Conservation (phyloP, 2,888 invertebrate species). For the Saturnia pavonia region DNA sequence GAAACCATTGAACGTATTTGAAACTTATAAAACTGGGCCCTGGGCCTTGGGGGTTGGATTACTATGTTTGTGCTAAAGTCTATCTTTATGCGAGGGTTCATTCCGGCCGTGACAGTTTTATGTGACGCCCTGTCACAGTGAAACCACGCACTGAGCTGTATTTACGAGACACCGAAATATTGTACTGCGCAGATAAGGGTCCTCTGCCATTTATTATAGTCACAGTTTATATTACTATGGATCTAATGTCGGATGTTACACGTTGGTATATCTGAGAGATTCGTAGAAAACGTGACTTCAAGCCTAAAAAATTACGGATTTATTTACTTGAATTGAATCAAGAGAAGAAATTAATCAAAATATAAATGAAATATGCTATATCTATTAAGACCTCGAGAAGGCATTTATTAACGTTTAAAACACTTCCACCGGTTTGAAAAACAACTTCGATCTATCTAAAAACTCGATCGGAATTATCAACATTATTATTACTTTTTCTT, state of each 20-base stretch:
- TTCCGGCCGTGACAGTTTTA: slow-evolving; percentile 16
- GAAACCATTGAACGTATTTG: background rate
- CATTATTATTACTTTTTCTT: too few species aligned
- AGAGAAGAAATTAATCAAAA: background rate
- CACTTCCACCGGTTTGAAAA: background rate
- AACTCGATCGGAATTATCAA: background rate
- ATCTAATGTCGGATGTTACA: background rate
- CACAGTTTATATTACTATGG: slow-evolving; percentile 9
- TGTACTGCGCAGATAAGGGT: slow-evolving; percentile 3
- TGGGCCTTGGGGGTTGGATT: background rate
- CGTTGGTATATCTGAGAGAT: background rate
- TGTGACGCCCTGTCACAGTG: slow-evolving; percentile 2
- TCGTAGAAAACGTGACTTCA: background rate
- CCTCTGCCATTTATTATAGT: slow-evolving; percentile 5
- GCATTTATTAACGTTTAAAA: background rate
- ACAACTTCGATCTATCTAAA: background rate
- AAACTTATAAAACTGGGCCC: background rate
- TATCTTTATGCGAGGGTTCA: slow-evolving; percentile 12
- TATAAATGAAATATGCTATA: background rate
- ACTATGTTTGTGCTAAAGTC: background rate
- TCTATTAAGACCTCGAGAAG: background rate
- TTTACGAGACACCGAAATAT: slow-evolving; percentile 13
- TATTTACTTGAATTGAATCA: background rate
- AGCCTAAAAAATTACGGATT: background rate
- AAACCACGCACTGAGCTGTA: slow-evolving; percentile 10